Evolutionary conservation across 2,888 invertebrate species (phyloP), one percentile per base, ranked within the genome.

Genomic region (Cheilosia vernalis): DNA sequence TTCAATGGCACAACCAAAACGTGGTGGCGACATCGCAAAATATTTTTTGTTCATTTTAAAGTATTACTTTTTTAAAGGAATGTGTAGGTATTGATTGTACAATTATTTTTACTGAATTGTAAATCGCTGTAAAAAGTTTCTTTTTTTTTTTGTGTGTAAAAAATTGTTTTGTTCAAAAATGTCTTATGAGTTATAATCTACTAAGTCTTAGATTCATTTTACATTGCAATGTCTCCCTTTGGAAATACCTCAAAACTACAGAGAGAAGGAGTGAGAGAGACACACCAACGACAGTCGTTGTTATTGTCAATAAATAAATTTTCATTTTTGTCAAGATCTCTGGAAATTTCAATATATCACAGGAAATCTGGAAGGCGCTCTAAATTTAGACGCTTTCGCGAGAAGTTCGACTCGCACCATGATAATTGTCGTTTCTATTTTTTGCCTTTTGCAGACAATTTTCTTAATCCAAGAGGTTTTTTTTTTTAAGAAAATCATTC

Each of bases 281-380:
- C 55, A 66, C 47, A 47, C 27, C 69, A 60, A 47, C 60, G 21
- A 55, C 69, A 77, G 81, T 77, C 81, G 69, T 70, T 60, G 27
- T 83, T 73, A 83, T 73, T 83, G 83, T 78, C 83, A 73, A 78
- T 76, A 64, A 70, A 77, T 70, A 76, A 53, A 19, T 9, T 51
- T 21, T 69, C 55, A 60, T 78, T 53, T 51, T 66, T 47, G n/a
- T 72, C 60, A 66, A 55, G 47, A 61, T 61, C 51, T 72, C 72
- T 66, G 37, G 67, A 63, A 21, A 21, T 21, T 21, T 1, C 1
- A 21, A 63, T 44, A 63, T 63, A 55, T 74, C 56, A 67, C 66
- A 61, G 61, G 19, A 70, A 82, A 63, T 27, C 47, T 69, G 67
- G 56, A 79, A 60, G 64, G 37, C 72, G 60, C 60, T 74, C 79